Percentiles rank a stretch among this genome's conserved stretches.
Conservation (phyloP, 2,888 invertebrate species). For the Pseudanteris insignis region DNA sequence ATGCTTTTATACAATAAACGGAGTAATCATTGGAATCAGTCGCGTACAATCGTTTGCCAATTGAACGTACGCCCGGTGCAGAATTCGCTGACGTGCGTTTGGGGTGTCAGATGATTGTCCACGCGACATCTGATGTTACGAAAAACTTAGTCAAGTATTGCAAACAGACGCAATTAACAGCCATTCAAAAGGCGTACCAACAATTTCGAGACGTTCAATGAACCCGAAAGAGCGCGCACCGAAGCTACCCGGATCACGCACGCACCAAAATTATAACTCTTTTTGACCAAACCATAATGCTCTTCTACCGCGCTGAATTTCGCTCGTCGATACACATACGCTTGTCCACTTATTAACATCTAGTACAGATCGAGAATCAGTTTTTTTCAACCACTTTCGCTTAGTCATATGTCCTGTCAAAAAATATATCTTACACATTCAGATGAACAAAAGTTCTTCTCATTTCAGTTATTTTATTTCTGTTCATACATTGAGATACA, state of each 20-base stretch:
- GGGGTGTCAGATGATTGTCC: slow-evolving; percentile 22
- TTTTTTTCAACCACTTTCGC: background rate
- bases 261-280: too few relatives aligned
- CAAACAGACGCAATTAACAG: slow-evolving; percentile 25
- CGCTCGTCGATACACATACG: too few relatives aligned
- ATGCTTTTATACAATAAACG: slow-evolving; percentile 32
- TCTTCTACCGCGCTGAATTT: too few relatives aligned
- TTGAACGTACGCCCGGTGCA: slow-evolving; percentile 6
- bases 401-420: too few relatives aligned
- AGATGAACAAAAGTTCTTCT: too few relatives aligned
- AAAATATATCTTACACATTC: too few relatives aligned
- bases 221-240: slow-evolving; percentile 12
- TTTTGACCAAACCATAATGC: too few relatives aligned
- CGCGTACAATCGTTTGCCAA: slow-evolving; percentile 20
- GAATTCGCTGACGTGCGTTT: slow-evolving; percentile 12
- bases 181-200: slow-evolving; percentile 6
- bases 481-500: too few relatives aligned
- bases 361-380: background rate
- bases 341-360: too few relatives aligned
- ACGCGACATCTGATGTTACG: slow-evolving; percentile 18
- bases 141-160: slow-evolving; percentile 3
- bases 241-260: too few relatives aligned
- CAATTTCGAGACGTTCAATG: slow-evolving; percentile 23
- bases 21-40: slow-evolving; percentile 14
- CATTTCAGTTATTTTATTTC: too few relatives aligned